Conservation (phyloP, 2,888 invertebrate species). For the Microplitis manilae region DNA sequence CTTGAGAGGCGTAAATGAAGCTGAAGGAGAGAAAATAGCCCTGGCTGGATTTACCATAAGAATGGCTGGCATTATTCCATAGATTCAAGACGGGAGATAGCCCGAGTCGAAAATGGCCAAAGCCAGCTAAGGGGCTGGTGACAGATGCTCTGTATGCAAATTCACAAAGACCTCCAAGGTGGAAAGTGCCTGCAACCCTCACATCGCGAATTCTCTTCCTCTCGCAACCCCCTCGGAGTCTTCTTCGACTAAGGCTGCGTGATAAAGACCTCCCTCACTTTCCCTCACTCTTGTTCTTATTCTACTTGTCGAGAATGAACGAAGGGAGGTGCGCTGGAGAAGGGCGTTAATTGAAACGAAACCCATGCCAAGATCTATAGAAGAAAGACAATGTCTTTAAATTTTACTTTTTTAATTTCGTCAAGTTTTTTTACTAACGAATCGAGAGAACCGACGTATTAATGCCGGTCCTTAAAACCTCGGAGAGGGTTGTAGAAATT, state of each 20-base stretch:
- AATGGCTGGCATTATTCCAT: slow-evolving; percentile 70
- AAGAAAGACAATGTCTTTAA: background rate
- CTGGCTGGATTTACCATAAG: slow-evolving; percentile 67
- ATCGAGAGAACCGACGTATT: background rate
- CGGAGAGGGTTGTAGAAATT: slow-evolving; percentile 57
- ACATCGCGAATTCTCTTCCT: slow-evolving; percentile 29
- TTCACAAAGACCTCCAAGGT: slow-evolving; percentile 53
- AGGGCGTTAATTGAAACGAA: slow-evolving; percentile 65
- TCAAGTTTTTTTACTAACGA: background rate
- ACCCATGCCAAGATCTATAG: slow-evolving; percentile 32
- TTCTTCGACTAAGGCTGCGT: slow-evolving; percentile 43
- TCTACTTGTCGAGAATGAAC: slow-evolving; percentile 33
- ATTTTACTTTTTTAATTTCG: slow-evolving; percentile 4
- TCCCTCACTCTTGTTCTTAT: slow-evolving; percentile 28
- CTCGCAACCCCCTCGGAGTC: background rate
- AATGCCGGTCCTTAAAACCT: background rate
- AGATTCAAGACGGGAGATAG: slow-evolving; percentile 68
- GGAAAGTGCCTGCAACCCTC: slow-evolving; percentile 41
- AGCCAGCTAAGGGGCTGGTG: slow-evolving; percentile 70
- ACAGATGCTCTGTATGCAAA: slow-evolving; percentile 72
- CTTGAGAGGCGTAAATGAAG: slow-evolving; percentile 29
- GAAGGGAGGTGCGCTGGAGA: slow-evolving; percentile 46
- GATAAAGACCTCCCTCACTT: slow-evolving; percentile 57
- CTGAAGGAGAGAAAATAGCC: slow-evolving; percentile 36
- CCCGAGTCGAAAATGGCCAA: slow-evolving; percentile 68